phyloP scores from a whole-genome alignment of 2,797 vertebrate species.

The Netta rufina region DNA sequence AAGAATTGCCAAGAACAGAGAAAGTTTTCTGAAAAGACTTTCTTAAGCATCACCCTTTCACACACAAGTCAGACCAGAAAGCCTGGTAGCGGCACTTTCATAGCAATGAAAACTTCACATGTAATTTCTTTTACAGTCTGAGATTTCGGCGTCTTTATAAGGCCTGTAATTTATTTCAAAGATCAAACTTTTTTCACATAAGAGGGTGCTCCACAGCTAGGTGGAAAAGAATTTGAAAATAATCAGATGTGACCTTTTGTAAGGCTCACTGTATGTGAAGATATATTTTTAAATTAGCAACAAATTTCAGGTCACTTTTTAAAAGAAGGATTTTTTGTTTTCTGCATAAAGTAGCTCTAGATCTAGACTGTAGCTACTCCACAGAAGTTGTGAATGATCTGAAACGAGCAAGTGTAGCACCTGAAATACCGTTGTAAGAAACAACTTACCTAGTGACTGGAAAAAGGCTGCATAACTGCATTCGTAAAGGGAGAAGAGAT shows the following conservation, averaged over 20 bases:
- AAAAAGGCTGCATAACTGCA: conserved; percentile 96
- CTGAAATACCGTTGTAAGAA: neutral
- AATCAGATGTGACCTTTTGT: neutral
- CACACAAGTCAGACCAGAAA: neutral
- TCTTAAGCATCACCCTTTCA: neutral
- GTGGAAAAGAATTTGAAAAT: too few relatives aligned
- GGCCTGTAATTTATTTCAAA: neutral
- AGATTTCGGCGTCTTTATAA: neutral
- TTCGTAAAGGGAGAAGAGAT: conserved; percentile 97
- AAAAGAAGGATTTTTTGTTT: neutral
- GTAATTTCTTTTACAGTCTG: neutral
- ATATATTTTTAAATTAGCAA: neutral
- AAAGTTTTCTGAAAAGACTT: neutral
- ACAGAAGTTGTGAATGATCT: neutral
- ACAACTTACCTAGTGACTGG: conserved; percentile 90
- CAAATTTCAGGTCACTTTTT: neutral
- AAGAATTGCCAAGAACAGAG: neutral
- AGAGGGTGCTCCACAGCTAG: neutral
- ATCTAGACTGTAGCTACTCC: neutral
- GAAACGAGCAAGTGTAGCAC: neutral
- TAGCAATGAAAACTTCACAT: neutral
- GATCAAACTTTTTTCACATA: neutral
- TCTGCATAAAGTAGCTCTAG: neutral
- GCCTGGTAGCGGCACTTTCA: neutral
- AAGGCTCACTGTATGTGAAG: neutral